Conservation (phyloP, 2,797 vertebrate species). For the Petrocephalus sullivani region DNA sequence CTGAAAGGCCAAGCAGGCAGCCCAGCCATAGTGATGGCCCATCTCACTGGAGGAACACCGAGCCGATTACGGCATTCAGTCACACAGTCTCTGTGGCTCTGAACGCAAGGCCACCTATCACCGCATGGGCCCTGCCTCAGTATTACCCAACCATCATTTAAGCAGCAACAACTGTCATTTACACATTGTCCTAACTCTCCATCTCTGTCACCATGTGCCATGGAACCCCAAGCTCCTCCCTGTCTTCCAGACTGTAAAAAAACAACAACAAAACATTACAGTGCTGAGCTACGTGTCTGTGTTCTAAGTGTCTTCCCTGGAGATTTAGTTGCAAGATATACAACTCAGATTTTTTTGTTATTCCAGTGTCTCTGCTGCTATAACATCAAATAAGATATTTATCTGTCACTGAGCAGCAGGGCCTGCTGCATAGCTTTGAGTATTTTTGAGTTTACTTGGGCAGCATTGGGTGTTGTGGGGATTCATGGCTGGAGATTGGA, state of each 20-base stretch:
- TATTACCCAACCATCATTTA: background rate
- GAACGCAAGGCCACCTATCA: background rate
- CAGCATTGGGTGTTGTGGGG: background rate
- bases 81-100: background rate
- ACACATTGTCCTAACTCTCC: background rate
- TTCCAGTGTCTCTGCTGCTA: background rate
- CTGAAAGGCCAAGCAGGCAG: background rate
- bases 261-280: background rate
- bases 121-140: background rate
- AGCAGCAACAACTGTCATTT: background rate
- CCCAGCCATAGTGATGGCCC: background rate
- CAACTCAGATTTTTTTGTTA: background rate
- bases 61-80: background rate
- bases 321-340: background rate
- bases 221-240: background rate
- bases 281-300: background rate
- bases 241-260: background rate
- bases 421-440: background rate
- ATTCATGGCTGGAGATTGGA: background rate
- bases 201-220: background rate
- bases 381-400: constrained; percentile 1
- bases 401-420: background rate
- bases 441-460: background rate
- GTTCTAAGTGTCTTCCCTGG: background rate
- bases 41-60: background rate